These are phyloP conservation scores for Ciona savignyi DNA, from an alignment of 23 tunicate genomes.

Conservation along the genomic window DNA sequence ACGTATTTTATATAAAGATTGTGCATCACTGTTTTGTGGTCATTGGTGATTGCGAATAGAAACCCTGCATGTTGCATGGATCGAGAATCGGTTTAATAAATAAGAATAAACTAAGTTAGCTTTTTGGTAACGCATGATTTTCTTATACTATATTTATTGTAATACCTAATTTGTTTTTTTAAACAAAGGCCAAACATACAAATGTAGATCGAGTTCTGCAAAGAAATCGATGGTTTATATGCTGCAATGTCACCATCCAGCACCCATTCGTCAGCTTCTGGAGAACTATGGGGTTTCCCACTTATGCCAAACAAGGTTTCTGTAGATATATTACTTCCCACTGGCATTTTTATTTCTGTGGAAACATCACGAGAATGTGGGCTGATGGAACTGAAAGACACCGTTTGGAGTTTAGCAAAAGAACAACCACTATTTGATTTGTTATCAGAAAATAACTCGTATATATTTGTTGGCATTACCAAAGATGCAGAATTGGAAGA, in stretches of 20 bases:
- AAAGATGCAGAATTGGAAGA: conserved; percentile 68
- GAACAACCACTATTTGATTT: conserved; percentile 33
- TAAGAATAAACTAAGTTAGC: too few species aligned
- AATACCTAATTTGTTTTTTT: too few species aligned
- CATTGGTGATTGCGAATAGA: too few species aligned
- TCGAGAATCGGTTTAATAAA: too few species aligned
- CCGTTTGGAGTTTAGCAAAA: conserved; percentile 46
- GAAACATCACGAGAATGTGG: conserved; percentile 64
- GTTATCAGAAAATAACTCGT: conserved; percentile 27
- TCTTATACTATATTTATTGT: too few species aligned
- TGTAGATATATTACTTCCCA: conserved; percentile 62
- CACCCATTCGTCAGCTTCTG: conserved; percentile 52
- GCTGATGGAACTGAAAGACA: conserved; percentile 31
- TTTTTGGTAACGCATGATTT: too few species aligned
- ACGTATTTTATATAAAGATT: too few species aligned
- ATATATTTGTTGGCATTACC: conserved; percentile 72
- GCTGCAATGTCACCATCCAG: conserved; percentile 84
- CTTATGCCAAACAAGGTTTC: conserved; percentile 61
- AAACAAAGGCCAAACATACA: too few species aligned
- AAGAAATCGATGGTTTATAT: too few species aligned
- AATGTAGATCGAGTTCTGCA: too few species aligned
- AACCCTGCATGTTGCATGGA: too few species aligned
- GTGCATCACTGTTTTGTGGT: too few species aligned
- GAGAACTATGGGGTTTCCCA: conserved; percentile 79
- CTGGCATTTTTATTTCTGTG: conserved; percentile 55